Conservation (phyloP, 2,797 vertebrate species). For the Buceros bicornis region DNA sequence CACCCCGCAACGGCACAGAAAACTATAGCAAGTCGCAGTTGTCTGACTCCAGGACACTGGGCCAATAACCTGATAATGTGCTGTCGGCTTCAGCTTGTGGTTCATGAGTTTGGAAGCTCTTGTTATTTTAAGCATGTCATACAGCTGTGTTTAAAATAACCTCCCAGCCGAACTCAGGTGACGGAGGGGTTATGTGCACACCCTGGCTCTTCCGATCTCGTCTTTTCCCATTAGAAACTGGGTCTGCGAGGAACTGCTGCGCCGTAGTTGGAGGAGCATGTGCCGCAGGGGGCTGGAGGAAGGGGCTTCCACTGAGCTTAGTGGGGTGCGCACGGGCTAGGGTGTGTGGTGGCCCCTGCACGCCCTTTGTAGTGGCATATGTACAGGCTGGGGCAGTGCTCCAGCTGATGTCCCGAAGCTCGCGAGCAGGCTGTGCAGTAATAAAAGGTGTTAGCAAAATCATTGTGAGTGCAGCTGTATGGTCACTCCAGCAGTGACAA, state of each 20-base stretch:
- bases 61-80: background rate
- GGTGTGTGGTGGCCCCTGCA: rapidly evolving
- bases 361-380: background rate
- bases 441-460: background rate
- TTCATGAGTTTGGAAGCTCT: constrained; percentile 8
- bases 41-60: background rate
- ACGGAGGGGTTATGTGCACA: background rate
- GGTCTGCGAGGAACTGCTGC: background rate
- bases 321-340: rapidly evolving
- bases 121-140: constrained; percentile 52
- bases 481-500: background rate
- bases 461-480: background rate
- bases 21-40: background rate
- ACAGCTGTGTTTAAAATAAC: constrained; percentile 27
- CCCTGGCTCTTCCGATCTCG: background rate
- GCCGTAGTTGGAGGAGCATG: background rate
- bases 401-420: background rate
- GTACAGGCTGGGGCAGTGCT: background rate
- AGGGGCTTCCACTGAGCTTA: background rate
- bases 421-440: background rate
- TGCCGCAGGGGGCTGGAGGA: background rate
- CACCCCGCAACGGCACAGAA: background rate
- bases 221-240: background rate
- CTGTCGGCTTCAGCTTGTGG: constrained; percentile 25
- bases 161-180: background rate